Evolutionary conservation across 2,888 invertebrate genomes (phyloP), one percentile per base, ranked within the genome.

Genomic region (Dysmachus trigonus): DNA sequence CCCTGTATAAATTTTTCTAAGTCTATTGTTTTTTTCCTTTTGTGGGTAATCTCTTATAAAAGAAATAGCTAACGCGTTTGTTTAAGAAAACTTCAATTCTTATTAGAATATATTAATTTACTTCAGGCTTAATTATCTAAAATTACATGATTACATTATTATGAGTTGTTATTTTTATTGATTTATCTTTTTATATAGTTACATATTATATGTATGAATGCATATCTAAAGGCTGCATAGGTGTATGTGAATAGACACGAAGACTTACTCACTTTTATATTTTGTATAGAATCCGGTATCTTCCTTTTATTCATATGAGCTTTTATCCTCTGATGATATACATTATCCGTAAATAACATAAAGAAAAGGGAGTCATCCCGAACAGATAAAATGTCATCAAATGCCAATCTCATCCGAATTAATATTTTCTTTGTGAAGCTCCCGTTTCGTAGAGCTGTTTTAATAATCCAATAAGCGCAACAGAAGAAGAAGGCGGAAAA

Each of bases 401-500:
- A 82, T 82, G 22, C 35, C 62, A 82, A 82, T 82, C 82, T 82
- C 62, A 33, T 62, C 18, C 38, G 82, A 82, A 82, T 82, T 82
- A 82, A 35, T 62, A 35, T 71, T 35, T 62, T 71, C 82, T 82
- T 53, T 71, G 62, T 35, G n/a, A 35, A 35, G 22, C 27, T 72
- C 41, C 73, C 8, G 35, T 38, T 41, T 31, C 27, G 6, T 30
- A n/a, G 35, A 73, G 15, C 47, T 84, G 30, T 83, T 72, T 84
- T 84, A 84, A 84, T 84, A 84, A 84, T 84, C 84, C 84, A 84
- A 84, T 84, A 84, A 84, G 35, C 71, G 41, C 41, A 84, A 84
- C 22, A 84, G 33, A 84, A 72, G 22, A 18, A 84, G 18, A 84
- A 72, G 15, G 35, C 41, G 22, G 73, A 41, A 84, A 31, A 83